Evolutionary conservation across 2,797 vertebrate genomes (phyloP).

Genomic region (Thripadectes ignobilis): DNA sequence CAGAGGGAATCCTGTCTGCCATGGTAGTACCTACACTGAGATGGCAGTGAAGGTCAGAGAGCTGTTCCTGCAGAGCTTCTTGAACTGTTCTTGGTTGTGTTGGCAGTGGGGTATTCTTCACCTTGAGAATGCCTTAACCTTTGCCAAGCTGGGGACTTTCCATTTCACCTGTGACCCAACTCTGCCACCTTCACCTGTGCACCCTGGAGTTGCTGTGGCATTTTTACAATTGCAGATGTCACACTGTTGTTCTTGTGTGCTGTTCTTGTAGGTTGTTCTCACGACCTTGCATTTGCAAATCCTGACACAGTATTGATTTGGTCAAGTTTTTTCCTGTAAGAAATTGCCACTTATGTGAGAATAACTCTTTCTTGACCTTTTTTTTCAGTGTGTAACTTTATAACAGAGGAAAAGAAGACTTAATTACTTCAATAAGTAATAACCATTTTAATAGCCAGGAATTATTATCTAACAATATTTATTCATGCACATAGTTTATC

Average conservation of each 20-base stretch:
- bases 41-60: background rate
- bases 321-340: background rate
- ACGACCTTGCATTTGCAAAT: background rate
- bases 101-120: background rate
- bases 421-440: background rate
- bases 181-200: background rate
- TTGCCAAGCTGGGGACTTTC: background rate
- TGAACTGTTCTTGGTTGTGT: background rate
- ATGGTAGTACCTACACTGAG: background rate
- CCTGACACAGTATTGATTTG: background rate
- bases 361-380: background rate
- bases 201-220: background rate
- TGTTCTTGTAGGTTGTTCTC: background rate
- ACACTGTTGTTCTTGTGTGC: rapidly evolving
- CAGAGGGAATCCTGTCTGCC: background rate
- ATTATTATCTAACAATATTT: background rate
- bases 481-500: background rate
- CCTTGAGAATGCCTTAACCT: background rate
- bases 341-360: background rate
- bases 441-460: background rate
- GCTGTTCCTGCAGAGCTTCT: background rate
- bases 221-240: background rate
- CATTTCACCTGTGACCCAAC: background rate
- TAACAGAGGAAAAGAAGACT: background rate
- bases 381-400: background rate